Percentiles rank a stretch among this genome's conserved stretches.
Evolutionary conservation across 2,888 invertebrate species (phyloP).

Genomic region (Geotrupes spiniger): DNA sequence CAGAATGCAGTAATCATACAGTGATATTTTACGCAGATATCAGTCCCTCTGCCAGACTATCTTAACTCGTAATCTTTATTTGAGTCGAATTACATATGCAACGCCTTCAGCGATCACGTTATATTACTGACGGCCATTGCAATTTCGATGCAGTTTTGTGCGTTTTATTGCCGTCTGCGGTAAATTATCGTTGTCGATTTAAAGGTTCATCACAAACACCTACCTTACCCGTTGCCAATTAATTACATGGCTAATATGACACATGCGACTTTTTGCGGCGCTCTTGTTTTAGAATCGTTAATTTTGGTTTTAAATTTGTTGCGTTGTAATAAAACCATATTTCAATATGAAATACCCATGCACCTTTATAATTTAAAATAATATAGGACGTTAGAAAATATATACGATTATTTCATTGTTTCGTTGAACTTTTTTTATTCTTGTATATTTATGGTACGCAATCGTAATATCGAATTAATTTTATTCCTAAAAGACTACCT

Average conservation of each 20-base stretch:
- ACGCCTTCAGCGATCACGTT: conserved; percentile 41
- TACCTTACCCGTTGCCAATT: not conserved
- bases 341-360: no score
- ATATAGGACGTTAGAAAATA: no score
- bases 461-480: no score
- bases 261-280: no score
- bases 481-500: no score
- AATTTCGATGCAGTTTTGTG: not conserved
- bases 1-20: conserved; percentile 42
- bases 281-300: no score
- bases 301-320: no score
- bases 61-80: conserved; percentile 42
- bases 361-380: no score
- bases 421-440: no score
- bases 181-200: conserved; percentile 5
- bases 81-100: conserved; percentile 40
- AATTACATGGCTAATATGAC: conserved; percentile 1
- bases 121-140: conserved; percentile 21
- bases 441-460: no score
- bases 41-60: conserved; percentile 34
- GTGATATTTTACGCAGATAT: conserved; percentile 41
- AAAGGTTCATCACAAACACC: conserved; percentile 2
- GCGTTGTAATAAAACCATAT: no score
- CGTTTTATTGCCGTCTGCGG: conserved; percentile 4
- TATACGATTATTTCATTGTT: no score